Evolutionary conservation across 1,140 invertebrate genomes (phyloP).

Genomic region (Leptoteleia sp.): DNA sequence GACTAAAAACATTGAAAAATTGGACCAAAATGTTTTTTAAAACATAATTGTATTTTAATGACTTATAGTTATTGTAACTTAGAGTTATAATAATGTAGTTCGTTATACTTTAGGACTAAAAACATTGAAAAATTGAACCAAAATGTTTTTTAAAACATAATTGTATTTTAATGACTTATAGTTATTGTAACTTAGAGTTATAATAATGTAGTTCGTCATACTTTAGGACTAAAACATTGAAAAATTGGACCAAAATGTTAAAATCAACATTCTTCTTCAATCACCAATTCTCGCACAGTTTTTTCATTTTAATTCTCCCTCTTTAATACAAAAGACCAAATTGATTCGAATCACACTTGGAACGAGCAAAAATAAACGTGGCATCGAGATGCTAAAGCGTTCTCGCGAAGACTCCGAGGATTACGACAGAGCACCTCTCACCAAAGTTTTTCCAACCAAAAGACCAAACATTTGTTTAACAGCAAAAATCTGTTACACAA

Average conservation of each 20-base stretch:
- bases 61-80: too few species aligned
- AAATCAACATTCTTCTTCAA: conserved; percentile 8
- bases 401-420: conserved; percentile 31
- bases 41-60: too few species aligned
- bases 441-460: conserved; percentile 48
- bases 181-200: too few species aligned
- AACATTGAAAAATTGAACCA: too few species aligned
- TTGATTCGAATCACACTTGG: conserved; percentile 34
- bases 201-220: too few species aligned
- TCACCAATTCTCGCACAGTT: conserved; percentile 2
- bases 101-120: too few species aligned
- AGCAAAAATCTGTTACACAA: neutral
- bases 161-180: too few species aligned
- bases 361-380: conserved; percentile 51
- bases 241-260: conserved; percentile 14
- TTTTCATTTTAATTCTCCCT: conserved; percentile 24
- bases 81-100: too few species aligned
- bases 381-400: conserved; percentile 41
- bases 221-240: neutral
- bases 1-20: too few species aligned
- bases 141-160: too few species aligned
- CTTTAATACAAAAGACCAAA: conserved; percentile 18
- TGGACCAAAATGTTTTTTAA: too few species aligned
- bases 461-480: conserved; percentile 1
- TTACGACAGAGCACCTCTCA: conserved; percentile 66